Conservation (phyloP, 2,113 vertebrate species). For the Cavia porcellus region DNA sequence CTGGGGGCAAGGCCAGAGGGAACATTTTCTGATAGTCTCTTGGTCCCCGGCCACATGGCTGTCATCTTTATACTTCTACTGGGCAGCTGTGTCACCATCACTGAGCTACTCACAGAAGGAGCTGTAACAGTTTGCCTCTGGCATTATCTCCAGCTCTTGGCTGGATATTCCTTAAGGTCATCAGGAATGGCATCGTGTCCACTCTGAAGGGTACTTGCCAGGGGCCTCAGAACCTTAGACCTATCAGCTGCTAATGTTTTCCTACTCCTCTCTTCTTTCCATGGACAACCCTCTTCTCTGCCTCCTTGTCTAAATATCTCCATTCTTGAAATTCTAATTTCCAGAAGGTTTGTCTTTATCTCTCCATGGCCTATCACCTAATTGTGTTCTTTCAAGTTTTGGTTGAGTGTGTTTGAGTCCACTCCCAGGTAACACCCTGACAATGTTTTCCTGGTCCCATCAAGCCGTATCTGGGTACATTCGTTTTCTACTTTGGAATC, state of each 20-base stretch:
- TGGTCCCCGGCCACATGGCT: background rate
- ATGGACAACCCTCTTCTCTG: background rate
- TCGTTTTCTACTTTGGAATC: background rate
- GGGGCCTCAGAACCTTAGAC: background rate
- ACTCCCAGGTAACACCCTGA: background rate
- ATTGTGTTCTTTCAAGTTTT: background rate
- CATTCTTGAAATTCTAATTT: background rate
- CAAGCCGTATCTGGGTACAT: background rate
- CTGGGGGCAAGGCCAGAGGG: slow-evolving; percentile 58
- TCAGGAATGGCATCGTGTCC: background rate
- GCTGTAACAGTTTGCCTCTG: background rate
- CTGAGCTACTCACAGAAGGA: background rate
- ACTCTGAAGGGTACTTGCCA: background rate
- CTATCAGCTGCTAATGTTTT: background rate
- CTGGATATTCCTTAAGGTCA: background rate
- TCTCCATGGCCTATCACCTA: background rate
- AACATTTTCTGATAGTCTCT: background rate
- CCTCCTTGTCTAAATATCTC: background rate
- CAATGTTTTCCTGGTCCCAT: background rate
- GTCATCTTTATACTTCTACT: background rate
- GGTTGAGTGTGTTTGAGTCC: background rate
- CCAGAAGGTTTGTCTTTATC: background rate
- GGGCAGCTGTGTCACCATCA: background rate
- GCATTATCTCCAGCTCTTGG: background rate
- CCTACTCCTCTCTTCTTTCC: background rate